Conservation (phyloP, 2,888 invertebrate species). For the Lysandra coridon region DNA sequence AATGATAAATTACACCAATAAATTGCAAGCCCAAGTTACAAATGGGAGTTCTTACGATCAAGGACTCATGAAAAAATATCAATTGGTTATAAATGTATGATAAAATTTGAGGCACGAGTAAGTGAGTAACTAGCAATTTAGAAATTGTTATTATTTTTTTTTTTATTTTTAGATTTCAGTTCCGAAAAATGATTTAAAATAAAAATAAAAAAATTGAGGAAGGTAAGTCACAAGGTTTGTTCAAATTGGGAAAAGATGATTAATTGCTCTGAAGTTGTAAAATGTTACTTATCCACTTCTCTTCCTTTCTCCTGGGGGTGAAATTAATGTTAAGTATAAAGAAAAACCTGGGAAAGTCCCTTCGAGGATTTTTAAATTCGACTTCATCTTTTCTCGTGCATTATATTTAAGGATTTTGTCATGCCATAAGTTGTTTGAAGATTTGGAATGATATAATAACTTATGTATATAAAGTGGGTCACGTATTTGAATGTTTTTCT, state of each 20-base stretch:
- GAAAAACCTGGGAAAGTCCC: conserved; percentile 46
- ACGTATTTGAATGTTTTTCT: conserved; percentile 7
- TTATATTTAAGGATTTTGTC: conserved; percentile 31
- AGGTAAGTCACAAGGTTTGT: too few species aligned
- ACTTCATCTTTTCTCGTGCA: conserved; percentile 42
- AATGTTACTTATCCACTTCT: too few species aligned
- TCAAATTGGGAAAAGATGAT: too few species aligned
- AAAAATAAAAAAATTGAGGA: too few species aligned
- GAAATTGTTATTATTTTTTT: too few species aligned
- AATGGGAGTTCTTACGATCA: conserved; percentile 60
- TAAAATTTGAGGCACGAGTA: conserved; percentile 41
- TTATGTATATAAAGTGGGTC: conserved; percentile 12
- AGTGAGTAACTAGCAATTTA: too few species aligned
- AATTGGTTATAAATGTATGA: conserved; percentile 62
- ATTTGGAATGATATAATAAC: conserved; percentile 21
- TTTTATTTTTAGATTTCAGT: too few species aligned
- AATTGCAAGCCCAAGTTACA: conserved; percentile 67
- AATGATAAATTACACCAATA: conserved; percentile 69
- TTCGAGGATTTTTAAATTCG: conserved; percentile 50
- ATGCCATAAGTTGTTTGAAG: conserved; percentile 12
- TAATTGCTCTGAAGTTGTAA: too few species aligned
- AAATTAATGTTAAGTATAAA: conserved; percentile 55
- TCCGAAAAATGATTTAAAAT: too few species aligned
- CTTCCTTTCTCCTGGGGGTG: conserved; percentile 44
- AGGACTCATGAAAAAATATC: conserved; percentile 69